Evolutionary conservation across 2,888 invertebrate genomes (phyloP), one percentile per base, ranked within the genome.

Genomic region (Pyrgus malvae): DNA sequence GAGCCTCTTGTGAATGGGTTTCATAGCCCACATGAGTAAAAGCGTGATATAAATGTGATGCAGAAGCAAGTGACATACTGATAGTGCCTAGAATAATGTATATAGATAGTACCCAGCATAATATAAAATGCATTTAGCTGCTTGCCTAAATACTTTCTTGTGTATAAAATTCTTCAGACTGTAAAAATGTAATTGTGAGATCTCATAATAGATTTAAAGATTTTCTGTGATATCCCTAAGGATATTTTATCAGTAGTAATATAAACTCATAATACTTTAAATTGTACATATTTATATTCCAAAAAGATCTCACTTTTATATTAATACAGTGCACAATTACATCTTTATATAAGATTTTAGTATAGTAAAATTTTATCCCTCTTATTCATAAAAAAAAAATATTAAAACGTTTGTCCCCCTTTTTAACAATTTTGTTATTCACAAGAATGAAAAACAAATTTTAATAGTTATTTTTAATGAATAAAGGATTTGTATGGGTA

Each of bases 301-400:
- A 70, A 56, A 62, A 62, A 70, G 81, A 79, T 84, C 83, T 86
- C 85, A 80, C 81, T 78, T 74, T 83, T 83, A 84, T 83, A 71
- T 84, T 80, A 62, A 64, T 69, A 69, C 78, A 78, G 80, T 77
- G 68, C 62, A 65, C 63, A 61, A 55, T 67, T 64, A 60, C 46
- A 56, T 48, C 38, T 45, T 59, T 59, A 56, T 48, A 58, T 60
- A 55, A 45, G 35, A 27, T 38, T 35, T 37, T 33, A 49, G 21
- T n/a, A n/a, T n/a, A n/a, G n/a, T n/a, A n/a, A n/a, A n/a, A n/a
- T n/a, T n/a, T n/a, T n/a, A n/a, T n/a, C n/a, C n/a, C n/a, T n/a
- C n/a, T n/a, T n/a, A n/a, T n/a, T n/a, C n/a, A n/a, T n/a, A n/a
- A n/a, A n/a, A n/a, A n/a, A n/a, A n/a, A n/a, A n/a, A n/a, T n/a